Conservation (phyloP, 2,113 vertebrate genomes). For the Mionectes macconnelli region DNA sequence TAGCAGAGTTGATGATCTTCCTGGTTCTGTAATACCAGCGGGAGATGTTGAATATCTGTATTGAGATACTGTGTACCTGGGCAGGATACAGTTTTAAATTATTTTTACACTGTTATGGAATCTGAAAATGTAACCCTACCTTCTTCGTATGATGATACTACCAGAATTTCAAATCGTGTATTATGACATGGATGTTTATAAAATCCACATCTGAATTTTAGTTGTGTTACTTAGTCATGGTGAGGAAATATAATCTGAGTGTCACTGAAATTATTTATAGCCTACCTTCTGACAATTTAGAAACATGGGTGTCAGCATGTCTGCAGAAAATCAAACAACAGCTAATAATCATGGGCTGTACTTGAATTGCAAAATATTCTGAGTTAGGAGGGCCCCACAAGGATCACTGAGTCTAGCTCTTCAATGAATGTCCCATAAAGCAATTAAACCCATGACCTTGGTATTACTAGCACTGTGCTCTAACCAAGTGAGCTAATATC, state of each 20-base stretch:
- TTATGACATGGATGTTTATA: not conserved
- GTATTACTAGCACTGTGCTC: rapidly evolving
- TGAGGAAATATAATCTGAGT: not conserved
- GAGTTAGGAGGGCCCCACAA: not conserved
- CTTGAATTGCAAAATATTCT: not conserved
- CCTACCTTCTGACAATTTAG: not conserved
- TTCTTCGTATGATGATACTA: not conserved
- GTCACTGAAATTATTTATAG: not conserved
- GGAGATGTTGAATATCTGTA: not conserved
- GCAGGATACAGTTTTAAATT: not conserved
- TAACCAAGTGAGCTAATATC: not conserved
- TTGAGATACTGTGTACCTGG: not conserved
- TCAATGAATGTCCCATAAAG: not conserved
- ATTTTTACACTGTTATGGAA: not conserved
- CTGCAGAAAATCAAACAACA: not conserved
- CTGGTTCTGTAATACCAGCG: not conserved
- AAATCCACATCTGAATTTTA: not conserved
- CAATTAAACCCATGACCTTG: not conserved
- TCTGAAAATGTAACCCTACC: not conserved
- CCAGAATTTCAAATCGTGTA: not conserved
- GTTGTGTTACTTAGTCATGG: not conserved
- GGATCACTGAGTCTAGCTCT: not conserved
- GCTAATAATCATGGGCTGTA: not conserved
- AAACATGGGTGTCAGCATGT: not conserved
- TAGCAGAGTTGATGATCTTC: not conserved